Base-by-base conservation (phyloP, 2,797 vertebrate genomes). In the Hybognathus amarus region DNA sequence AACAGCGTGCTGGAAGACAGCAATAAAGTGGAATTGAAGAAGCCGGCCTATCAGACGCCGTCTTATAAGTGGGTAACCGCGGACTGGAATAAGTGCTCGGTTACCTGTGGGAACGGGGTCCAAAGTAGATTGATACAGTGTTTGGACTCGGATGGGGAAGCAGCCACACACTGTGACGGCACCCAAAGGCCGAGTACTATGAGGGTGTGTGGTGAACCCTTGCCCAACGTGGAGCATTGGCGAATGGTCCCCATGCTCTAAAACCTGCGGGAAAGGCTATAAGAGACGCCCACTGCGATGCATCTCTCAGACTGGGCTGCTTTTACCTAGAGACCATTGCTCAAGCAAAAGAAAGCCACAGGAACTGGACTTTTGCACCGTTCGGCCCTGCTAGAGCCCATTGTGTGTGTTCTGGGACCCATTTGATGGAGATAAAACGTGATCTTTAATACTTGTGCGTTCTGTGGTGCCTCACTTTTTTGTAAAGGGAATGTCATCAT, bases 351-450 rank as follows among this genome's bases (percentile, higher is more conserved):
- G 94, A 87, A 99, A 99, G 91, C 98, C 98, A 6, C 98, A 99
- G 94, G 98, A 99, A 92, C 93, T 99, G 92, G 98, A 99, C 95
- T 98, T 99, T 91, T 99, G 98, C 92, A 92, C 92, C 85, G 88
- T 96, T 89, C 94, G 90, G 86, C 92, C 94, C 0, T 99, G 98
- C 92, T 98, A 95, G 88, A 82, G 82, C 38, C 6, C 17, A 33
- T 42, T 52, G 6, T 9, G 59, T 74, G 76, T 63, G 22, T 82
- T 71, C 86, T 89, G 42, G 71, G 38, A 91, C 85, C 61, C 52
- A 71, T 83, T 84, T 80, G 11, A 59, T 22, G 76, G 76, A 45
- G 9, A 20, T 20, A 64, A 47, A 63, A 22, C 68, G 42, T 13
- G 68, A 83, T 86, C 61, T 18, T 69, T 61, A 85, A 85, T 75